These are phyloP conservation scores for Theropithecus gelada DNA, from an alignment of 2,113 vertebrate genomes.

Conservation along the genomic window DNA sequence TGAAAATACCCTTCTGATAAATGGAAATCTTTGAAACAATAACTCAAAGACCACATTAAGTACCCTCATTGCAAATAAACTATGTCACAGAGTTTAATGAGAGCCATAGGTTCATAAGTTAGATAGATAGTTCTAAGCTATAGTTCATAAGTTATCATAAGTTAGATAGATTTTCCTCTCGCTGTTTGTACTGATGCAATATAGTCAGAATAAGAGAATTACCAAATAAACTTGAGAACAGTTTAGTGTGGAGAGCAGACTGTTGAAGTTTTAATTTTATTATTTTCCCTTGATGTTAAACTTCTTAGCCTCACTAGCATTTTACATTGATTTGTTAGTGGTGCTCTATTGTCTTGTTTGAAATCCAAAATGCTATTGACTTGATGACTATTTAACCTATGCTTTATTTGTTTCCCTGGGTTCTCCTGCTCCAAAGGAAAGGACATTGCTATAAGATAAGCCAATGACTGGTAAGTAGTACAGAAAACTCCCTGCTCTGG, in stretches of 20 bases:
- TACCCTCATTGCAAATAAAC: background rate
- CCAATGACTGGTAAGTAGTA: background rate
- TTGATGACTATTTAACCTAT: background rate
- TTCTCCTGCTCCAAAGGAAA: background rate
- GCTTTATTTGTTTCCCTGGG: background rate
- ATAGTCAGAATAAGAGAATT: slow-evolving; percentile 35
- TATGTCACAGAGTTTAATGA: slow-evolving; percentile 37
- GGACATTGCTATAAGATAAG: background rate
- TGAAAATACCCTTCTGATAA: background rate
- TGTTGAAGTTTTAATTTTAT: background rate
- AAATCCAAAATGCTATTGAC: background rate
- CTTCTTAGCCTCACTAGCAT: background rate
- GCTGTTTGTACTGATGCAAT: background rate
- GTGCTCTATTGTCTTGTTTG: background rate
- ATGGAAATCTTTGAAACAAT: background rate
- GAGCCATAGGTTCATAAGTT: background rate
- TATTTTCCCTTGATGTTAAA: slow-evolving; percentile 18
- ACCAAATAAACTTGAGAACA: background rate
- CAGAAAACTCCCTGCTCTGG: background rate
- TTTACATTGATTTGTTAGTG: background rate
- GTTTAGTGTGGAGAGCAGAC: background rate
- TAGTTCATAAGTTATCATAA: background rate
- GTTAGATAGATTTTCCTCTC: background rate
- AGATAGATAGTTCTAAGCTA: background rate
- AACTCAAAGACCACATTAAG: background rate